Evolutionary conservation across 2,113 vertebrate genomes (phyloP), one percentile per base, ranked within the genome.

Genomic region (Pollimyrus isidori): DNA sequence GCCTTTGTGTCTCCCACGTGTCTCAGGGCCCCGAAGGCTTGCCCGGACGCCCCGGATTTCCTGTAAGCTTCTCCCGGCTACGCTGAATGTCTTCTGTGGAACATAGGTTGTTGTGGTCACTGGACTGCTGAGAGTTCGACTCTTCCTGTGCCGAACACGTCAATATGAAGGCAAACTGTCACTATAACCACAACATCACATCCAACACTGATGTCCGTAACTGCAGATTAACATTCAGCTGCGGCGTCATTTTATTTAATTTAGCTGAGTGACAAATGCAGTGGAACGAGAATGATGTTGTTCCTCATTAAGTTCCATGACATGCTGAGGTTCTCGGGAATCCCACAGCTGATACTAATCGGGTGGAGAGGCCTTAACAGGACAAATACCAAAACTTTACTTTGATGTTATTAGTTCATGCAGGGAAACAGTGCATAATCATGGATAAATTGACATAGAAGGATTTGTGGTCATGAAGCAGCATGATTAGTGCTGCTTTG

Each of bases 31-130:
- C 95, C 35, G 96, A 97, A 52, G 98, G 97, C n/a, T 92, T 94
- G 65, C 96, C 97, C 7, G 97, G 97, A 91, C 95, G 94, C 92
- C 96, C 97, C 88, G 97, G 97, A 95, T 97, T 98, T 92, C 97
- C 97, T 87, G 97, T 98, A 96, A 97, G 97, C 93, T 35, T 49
- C 65, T 73, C 52, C 17, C 50, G 6, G 35, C 21, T 39, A 80
- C 15, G 21, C 69, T 39, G 30, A 35, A 17, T 39, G 30, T 76
- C 11, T 76, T 30, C 11, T 39, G 69, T 76, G 69, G 15, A 13
- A 73, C 7, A 3, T 17, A 35, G 65, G 26, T 26, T 1, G n/a
- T 3, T 5, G 7, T 26, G 13, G 13, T 13, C 19, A 10, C 65
- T 17, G 30, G 26, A 73, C 30, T 39, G 58, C n/a, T 76, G 87